Conservation (phyloP, 2,113 vertebrate species). For the Gnathonemus longibarbis region DNA sequence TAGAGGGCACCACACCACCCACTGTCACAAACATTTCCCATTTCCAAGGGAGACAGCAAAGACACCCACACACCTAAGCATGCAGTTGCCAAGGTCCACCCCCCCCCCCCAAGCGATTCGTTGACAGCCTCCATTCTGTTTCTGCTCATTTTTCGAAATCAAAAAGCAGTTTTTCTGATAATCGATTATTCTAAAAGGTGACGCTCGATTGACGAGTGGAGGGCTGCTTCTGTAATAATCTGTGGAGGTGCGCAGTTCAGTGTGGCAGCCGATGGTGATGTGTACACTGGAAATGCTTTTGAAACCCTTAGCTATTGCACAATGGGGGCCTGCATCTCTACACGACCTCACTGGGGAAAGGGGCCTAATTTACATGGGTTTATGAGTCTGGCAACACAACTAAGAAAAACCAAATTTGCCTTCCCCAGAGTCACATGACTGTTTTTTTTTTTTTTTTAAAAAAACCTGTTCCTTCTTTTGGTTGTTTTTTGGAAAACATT, state of each 20-base stretch:
- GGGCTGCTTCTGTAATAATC: not conserved
- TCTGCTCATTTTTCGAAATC: not conserved
- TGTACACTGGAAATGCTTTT: not conserved
- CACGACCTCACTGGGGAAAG: not conserved
- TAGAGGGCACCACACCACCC: not conserved
- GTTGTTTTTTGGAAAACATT: slow-evolving; percentile 5
- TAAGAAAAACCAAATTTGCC: slow-evolving; percentile 33
- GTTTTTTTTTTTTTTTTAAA: not conserved
- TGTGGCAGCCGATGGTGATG: not conserved
- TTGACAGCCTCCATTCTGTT: not conserved
- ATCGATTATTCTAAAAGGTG: not conserved
- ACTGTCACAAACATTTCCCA: not conserved
- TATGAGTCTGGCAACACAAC: slow-evolving; percentile 14
- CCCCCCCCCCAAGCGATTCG: not conserved
- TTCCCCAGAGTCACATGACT: slow-evolving; percentile 23
- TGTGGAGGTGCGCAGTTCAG: not conserved
- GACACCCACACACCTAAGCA: not conserved
- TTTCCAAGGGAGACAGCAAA: not conserved
- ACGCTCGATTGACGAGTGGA: not conserved
- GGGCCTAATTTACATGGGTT: slow-evolving; percentile 4
- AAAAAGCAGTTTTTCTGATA: not conserved
- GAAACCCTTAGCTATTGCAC: not conserved
- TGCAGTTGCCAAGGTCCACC: not conserved
- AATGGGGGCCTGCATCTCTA: not conserved
- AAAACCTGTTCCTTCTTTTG: slow-evolving; percentile 10